Conservation (phyloP, 2,888 invertebrate genomes). For the Eugnorisma glareosa region DNA sequence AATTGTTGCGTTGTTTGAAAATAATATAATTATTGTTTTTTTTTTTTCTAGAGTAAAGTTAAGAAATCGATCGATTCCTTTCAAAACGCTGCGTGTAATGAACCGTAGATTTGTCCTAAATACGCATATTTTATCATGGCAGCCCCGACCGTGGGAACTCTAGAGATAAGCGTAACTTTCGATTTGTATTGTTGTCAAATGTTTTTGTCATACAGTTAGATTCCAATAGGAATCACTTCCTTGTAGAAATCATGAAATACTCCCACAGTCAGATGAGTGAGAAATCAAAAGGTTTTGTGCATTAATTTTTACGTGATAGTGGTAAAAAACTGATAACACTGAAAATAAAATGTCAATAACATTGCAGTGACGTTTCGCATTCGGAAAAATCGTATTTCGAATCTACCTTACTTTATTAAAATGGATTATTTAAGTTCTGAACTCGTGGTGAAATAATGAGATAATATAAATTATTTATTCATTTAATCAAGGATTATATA, state of each 20-base stretch:
- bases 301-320: conserved; percentile 59
- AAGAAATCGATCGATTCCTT: conserved; percentile 23
- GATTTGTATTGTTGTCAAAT: conserved; percentile 79
- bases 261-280: conserved; percentile 40
- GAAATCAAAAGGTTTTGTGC: conserved; percentile 36
- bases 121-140: conserved; percentile 78
- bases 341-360: conserved; percentile 81
- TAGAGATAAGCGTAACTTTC: conserved; percentile 80
- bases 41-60: no score
- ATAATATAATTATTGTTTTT: no score
- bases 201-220: conserved; percentile 77
- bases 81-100: conserved; percentile 67
- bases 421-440: conserved; percentile 81
- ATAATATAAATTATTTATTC: conserved; percentile 65
- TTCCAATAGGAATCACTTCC: conserved; percentile 78
- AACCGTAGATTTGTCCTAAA: conserved; percentile 77
- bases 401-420: conserved; percentile 86
- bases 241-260: conserved; percentile 72
- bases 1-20: neutral
- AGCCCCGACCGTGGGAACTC: conserved; percentile 83
- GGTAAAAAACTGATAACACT: conserved; percentile 81
- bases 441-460: conserved; percentile 84
- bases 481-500: conserved; percentile 59
- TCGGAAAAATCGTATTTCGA: conserved; percentile 81
- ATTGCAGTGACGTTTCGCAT: conserved; percentile 87